Base-by-base conservation (phyloP, 2,888 invertebrate species). In the Tortricodes alternella region DNA sequence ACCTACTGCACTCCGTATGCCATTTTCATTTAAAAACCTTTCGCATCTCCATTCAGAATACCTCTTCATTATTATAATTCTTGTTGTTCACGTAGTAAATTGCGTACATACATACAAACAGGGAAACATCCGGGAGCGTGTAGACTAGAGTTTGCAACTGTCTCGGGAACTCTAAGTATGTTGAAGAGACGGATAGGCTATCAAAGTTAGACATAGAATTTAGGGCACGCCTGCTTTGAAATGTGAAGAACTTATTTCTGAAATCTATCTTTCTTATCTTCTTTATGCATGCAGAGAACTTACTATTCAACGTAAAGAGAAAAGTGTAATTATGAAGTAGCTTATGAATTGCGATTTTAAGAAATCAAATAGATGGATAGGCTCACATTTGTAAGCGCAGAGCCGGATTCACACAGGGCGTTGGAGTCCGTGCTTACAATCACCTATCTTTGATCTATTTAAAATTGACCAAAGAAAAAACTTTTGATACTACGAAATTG, bases 41-140 rank as follows among this genome's bases (percentile, higher is more conserved):
- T n/a, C 37, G 46, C 23, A 39, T 62, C 59, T 53, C 53, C 66
- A 73, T 71, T 70, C 53, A 68, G 68, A 70, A 68, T 66, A 61
- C 68, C 69, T 55, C 62, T 63, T 64, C 63, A 68, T 64, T 70
- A 74, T 73, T 71, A 71, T 69, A 71, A 73, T 73, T 70, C 70
- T 68, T 58, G 18, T 60, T 57, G 67, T 64, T 61, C 53, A 55
- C 55, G 61, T 63, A 59, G 61, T 59, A 61, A 52, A 60, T 65
- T 62, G 62, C 64, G 59, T 63, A 61, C 68, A 73, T 67, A 66
- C 69, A 62, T 55, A 60, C 61, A 62, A 64, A 62, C 71, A 68
- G 52, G 62, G 67, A 68, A 57, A 68, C 66, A 76, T 79, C 80
- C 80, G 78, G 80, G 80, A 74, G 65, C 61, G 65, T 53, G 61